phyloP scores from a whole-genome alignment of 2,113 vertebrate species.

The Mohoua ochrocephala region DNA sequence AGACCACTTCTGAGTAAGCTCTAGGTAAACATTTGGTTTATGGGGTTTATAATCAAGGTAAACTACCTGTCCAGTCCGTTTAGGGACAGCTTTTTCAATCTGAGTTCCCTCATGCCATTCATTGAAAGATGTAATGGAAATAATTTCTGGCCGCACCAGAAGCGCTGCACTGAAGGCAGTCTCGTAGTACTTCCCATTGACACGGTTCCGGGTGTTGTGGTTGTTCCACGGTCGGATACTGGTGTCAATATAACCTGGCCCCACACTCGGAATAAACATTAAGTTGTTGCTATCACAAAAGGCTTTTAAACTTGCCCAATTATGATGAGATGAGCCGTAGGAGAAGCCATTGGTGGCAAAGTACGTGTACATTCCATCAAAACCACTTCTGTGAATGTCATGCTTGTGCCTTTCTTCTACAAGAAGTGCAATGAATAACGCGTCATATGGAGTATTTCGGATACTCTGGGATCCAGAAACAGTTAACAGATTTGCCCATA shows the following conservation, averaged over 20 bases:
- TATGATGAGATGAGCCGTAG: conserved; percentile 90
- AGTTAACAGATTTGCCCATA: conserved; percentile 88
- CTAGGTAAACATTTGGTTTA: conserved; percentile 87
- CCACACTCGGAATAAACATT: conserved; percentile 94
- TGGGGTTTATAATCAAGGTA: conserved; percentile 94
- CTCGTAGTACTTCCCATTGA: conserved; percentile 96
- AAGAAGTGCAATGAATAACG: conserved; percentile 88
- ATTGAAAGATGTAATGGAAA: conserved; percentile 96
- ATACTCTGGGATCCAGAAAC: conserved; percentile 79
- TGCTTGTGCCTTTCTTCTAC: conserved; percentile 92
- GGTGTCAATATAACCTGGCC: conserved; percentile 95
- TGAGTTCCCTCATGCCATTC: conserved; percentile 99
- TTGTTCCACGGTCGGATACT: conserved; percentile 93
- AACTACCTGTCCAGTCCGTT: conserved; percentile 71
- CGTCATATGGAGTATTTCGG: conserved; percentile 86
- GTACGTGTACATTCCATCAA: conserved; percentile 95
- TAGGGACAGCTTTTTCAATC: conserved; percentile 93
- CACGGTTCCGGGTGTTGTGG: conserved; percentile 90
- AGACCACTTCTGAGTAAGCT: conserved; percentile 93
- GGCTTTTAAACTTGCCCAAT: conserved; percentile 85
- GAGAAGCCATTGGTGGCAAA: conserved; percentile 98
- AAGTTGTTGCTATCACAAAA: conserved; percentile 89
- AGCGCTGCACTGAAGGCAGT: conserved; percentile 84
- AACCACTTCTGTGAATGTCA: conserved; percentile 87
- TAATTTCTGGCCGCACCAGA: conserved; percentile 79